Base-by-base conservation (phyloP, 1,140 invertebrate genomes). In the Drosophila murphyi region DNA sequence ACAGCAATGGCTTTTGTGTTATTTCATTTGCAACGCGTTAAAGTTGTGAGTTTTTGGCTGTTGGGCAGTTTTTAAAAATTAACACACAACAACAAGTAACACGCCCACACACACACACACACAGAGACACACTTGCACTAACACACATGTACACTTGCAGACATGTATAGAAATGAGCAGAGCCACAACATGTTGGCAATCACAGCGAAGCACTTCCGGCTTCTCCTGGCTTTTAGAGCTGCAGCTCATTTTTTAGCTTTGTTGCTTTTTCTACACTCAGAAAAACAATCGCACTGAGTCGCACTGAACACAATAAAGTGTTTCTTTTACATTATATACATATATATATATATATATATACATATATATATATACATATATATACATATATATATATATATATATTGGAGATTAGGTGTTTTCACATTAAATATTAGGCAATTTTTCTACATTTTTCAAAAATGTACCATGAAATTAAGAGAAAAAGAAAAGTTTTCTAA, bases 1-100 rank as follows among this genome's bases (percentile, higher is more conserved):
- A 88, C 83, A 75, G 83, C 83, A 67, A 89, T 80, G 85, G 80
- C 73, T 83, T 83, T 80, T 78, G 67, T 80, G 69, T 76, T 87
- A 87, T 87, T 87, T 87, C 76, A 87, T 87, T 87, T 82, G 83
- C 69, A 78, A 72, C 70, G 54, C 39, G 39, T 3, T 43, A 63
- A 67, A 72, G 72, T 87, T 83, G 55, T 65, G 70, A 78, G 61
- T 70, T 76, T 70, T 78, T 80, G 60, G 80, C 83, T 87, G 62
- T 72, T 76, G 77, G 83, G 85, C 83, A 82, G 76, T 88, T 89
- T 88, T 88, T 88, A 88, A 88, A 88, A 88, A 88, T 88, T 88
- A 83, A 88, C 83, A 88, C 83, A 79, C 76, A 64, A 62, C 72
- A 72, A 59, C 39, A 54, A 72, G 52, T 45, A 41, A 59, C 61